Evolutionary conservation across 2,888 invertebrate genomes (phyloP), one percentile per base, ranked within the genome.

Genomic region (Melieria picta): DNA sequence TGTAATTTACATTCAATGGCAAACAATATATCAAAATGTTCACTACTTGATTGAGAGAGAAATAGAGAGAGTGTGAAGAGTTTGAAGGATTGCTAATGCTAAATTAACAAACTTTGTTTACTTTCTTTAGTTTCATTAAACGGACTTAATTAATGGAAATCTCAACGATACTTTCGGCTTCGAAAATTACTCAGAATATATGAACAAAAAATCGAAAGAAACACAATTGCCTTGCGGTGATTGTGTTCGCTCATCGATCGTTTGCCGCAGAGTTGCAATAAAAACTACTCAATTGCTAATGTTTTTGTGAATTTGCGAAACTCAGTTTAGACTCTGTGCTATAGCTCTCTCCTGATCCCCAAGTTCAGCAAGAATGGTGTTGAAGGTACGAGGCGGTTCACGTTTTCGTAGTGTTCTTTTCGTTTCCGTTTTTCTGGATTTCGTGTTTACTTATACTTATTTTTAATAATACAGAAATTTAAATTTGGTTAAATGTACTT

Each of bases 271-370:
- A 62, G 16, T 48, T 16, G 30, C 30, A 16, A 67, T 71, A 75
- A 68, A 72, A 74, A 72, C 11, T 52, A 52, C 52, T 52, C 5
- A 52, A 52, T n/a, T 6, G 5, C 6, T n/a, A 16, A 16, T 30
- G 30, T 30, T 30, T 30, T 30, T 30, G 30, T 30, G 30, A 30
- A 30, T 30, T 30, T 30, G 30, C 30, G 30, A 30, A 30, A 30
- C 52, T 62, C 62, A 61, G 69, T 55, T 55, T 62, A 80, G 79
- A 85, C 83, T 83, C 83, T 83, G 81, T 84, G 83, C 83, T 86
- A 84, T 79, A 80, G 85, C 86, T 86, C 85, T 86, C 86, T 84
- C 86, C 87, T 86, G 85, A 84, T 86, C 86, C 87, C 87, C 86
- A 87, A 85, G 84, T 83, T 82, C 85, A 84, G 83, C 85, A 85